These are phyloP conservation scores for Motacilla alba DNA, from an alignment of 2,113 vertebrate genomes.

Conservation along the genomic window DNA sequence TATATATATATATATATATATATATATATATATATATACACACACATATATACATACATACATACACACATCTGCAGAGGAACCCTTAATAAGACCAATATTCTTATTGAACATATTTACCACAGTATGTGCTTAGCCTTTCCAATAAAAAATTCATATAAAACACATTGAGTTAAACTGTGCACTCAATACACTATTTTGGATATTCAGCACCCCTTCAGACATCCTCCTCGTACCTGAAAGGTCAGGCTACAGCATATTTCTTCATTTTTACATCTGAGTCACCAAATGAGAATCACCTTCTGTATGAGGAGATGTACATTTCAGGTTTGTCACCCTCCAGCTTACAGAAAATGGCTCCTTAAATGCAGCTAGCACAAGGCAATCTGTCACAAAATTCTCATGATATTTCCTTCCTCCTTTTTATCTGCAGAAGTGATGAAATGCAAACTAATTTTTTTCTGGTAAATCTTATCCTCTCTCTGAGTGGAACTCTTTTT, in stretches of 20 bases:
- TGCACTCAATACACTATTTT: background rate
- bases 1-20: background rate
- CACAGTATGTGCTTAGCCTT: background rate
- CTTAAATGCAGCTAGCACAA: background rate
- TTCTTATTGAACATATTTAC: background rate
- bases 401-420: background rate
- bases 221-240: background rate
- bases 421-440: background rate
- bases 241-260: background rate
- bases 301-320: background rate
- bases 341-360: background rate
- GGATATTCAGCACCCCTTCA: background rate
- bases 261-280: background rate
- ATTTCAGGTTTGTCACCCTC: background rate
- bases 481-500: background rate
- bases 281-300: background rate
- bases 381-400: background rate
- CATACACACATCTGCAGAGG: background rate
- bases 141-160: background rate
- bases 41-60: background rate
- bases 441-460: background rate
- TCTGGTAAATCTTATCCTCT: background rate
- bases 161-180: background rate
- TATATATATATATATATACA: too few relatives aligned
- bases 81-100: constrained; percentile 19